Base-by-base conservation (phyloP, 2,797 vertebrate genomes). In the Podarcis lilfordi region DNA sequence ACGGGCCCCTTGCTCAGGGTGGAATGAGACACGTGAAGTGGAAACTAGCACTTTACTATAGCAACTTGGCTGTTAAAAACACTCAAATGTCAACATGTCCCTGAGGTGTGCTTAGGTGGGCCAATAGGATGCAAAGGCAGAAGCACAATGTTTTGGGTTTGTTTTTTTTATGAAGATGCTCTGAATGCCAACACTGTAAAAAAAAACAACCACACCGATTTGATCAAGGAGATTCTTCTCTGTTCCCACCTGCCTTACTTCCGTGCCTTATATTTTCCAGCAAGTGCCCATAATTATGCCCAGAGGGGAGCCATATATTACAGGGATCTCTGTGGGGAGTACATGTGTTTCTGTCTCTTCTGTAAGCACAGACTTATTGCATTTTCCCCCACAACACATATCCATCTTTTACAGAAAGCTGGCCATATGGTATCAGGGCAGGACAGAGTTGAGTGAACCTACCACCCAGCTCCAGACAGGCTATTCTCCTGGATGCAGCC, bases 51-150 rank as follows among this genome's bases (percentile, higher is more conserved):
- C 87, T 96, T 94, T 90, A 92, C 89, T 90, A 93, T 91, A 95
- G 92, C 90, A 95, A 94, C 91, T 95, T 93, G 77, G n/a, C 87
- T 90, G 87, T 84, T 68, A 87, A 91, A 95, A 93, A 93, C 15
- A 74, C 83, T 90, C 72, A 93, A 90, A 95, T 93, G 86, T 94
- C 95, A 95, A 78, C 75, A 88, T 91, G 69, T 93, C 92, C 93
- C 90, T 37, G 0, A 29, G 93, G 89, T 86, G 85, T 11, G 0
- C 0, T 1, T 19, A 78, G 71, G 87, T 87, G 86, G 69, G 27
- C 50, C 82, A 79, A 79, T 8, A 10, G 8, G 82, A 84, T 5
- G 75, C 21, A 80, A 88, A 92, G 85, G 27, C 64, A 93, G 89
- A 94, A 87, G 27, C 29, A 69, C 66, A 71, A 40, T 19, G 59